phyloP scores from a whole-genome alignment of 2,113 vertebrate genomes.

The Sinocyclocheilus maitianheensis region DNA sequence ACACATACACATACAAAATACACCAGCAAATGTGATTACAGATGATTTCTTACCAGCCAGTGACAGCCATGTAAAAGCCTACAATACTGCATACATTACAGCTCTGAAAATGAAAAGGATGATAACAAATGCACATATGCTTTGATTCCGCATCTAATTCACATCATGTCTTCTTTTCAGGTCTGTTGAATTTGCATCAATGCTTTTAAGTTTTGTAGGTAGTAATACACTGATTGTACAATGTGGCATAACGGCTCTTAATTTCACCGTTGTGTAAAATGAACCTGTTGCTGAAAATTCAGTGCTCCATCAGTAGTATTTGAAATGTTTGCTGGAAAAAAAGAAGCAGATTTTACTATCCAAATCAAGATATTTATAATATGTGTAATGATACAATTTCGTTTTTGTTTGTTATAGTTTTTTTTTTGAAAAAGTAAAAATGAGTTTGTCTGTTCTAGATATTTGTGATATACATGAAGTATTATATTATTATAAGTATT shows the following conservation, averaged over 20 bases:
- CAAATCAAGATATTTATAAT: too few species aligned
- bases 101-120: not conserved
- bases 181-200: not conserved
- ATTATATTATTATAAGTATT: too few species aligned
- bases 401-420: too few species aligned
- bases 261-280: too few species aligned
- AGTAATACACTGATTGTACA: not conserved
- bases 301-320: too few species aligned
- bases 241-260: not conserved
- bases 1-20: not conserved
- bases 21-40: conserved; percentile 25
- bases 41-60: conserved; percentile 10
- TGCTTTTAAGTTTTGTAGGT: not conserved
- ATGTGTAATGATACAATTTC: too few species aligned
- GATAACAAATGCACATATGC: not conserved
- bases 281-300: too few species aligned
- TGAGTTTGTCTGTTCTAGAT: too few species aligned
- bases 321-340: too few species aligned
- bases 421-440: too few species aligned
- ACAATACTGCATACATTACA: not conserved
- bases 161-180: not conserved
- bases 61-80: conserved; percentile 21
- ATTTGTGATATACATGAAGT: too few species aligned
- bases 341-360: too few species aligned
- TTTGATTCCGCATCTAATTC: not conserved